Evolutionary conservation across 2,113 vertebrate species (phyloP).

Genomic region (Psephotus haematonotus): DNA sequence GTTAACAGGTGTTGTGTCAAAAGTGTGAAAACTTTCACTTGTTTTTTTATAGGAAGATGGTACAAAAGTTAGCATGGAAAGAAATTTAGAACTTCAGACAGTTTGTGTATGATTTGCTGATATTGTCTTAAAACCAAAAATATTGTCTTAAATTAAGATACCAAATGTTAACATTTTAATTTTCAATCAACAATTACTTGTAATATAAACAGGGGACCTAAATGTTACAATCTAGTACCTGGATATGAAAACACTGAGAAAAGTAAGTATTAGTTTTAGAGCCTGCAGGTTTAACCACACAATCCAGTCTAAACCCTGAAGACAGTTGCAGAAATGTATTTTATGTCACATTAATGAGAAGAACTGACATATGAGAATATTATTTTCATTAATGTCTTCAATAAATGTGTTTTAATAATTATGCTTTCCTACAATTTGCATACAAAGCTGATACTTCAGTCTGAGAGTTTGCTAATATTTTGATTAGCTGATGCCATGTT

Average conservation of each 20-base stretch:
- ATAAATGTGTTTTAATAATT: background rate
- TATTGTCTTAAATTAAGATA: background rate
- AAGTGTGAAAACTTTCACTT: background rate
- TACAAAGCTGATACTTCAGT: background rate
- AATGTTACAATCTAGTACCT: background rate
- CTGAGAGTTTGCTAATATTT: background rate
- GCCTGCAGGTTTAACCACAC: background rate
- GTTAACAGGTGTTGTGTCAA: background rate
- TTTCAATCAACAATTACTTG: background rate
- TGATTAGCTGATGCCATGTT: background rate
- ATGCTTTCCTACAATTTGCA: background rate
- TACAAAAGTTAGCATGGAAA: background rate
- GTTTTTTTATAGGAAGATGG: background rate
- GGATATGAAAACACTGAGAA: background rate
- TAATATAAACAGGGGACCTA: background rate
- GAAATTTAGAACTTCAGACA: background rate
- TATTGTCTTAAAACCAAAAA: background rate
- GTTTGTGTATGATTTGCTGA: background rate
- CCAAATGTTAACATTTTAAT: background rate
- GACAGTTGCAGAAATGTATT: background rate
- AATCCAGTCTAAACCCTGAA: background rate
- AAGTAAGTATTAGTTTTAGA: background rate
- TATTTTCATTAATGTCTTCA: background rate
- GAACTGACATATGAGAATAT: background rate
- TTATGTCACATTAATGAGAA: background rate